A percentile compares a stretch with the other conserved stretches of the same genome.
Conservation (phyloP, 2,797 vertebrate species). For the Alcedo atthis region DNA sequence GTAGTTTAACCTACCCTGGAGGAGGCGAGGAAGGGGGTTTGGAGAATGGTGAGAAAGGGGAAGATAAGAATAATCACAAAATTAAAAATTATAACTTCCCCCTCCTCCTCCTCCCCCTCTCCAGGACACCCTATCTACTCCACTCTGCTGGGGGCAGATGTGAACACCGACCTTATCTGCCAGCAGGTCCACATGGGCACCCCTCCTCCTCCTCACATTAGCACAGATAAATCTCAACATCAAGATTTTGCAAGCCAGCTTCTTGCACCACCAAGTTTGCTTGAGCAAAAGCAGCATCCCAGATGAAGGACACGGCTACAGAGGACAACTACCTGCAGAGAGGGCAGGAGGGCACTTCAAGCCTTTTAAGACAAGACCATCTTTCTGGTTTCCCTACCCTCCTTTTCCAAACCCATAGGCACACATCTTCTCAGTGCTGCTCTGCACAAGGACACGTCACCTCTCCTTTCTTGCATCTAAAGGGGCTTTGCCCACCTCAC, state of each 20-base stretch:
- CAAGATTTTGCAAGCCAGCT: background rate
- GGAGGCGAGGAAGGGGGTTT: fast-evolving
- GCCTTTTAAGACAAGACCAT: background rate
- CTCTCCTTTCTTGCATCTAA: background rate
- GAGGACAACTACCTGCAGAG: fast-evolving
- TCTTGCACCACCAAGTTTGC: background rate
- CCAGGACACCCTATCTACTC: background rate
- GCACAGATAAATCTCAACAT: background rate
- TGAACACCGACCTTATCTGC: background rate
- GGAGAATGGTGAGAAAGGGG: background rate
- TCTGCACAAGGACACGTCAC: fast-evolving
- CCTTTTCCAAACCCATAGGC: background rate
- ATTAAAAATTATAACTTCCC: background rate
- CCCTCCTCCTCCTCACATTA: background rate
- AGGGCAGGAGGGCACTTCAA: background rate
- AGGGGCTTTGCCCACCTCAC: background rate
- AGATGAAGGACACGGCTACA: fast-evolving
- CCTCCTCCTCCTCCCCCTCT: background rate
- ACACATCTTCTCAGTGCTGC: background rate
- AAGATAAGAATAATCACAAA: background rate
- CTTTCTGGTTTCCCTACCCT: background rate
- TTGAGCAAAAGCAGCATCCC: background rate
- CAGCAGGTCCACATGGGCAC: background rate
- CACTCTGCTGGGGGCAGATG: fast-evolving
- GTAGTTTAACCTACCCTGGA: background rate